A percentile compares a stretch with the other conserved stretches of the same genome.
phyloP scores from a whole-genome alignment of 2,113 vertebrate species.

The Sylvia atricapilla region DNA sequence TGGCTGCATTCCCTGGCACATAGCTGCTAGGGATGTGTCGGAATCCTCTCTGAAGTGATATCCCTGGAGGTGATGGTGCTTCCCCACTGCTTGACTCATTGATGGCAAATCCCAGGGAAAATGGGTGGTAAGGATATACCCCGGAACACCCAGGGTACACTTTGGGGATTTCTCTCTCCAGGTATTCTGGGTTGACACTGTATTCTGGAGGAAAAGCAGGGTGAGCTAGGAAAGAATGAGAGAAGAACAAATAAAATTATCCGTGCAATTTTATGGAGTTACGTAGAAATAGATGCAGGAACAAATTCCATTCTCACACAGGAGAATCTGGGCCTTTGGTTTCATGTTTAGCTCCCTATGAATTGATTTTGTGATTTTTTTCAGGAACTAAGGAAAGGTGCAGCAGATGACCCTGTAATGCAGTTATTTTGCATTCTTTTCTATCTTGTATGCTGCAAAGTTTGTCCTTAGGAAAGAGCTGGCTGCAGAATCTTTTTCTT shows the following conservation, averaged over 20 bases:
- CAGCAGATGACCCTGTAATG: neutral
- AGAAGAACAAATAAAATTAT: neutral
- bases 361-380: neutral
- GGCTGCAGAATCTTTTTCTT: neutral
- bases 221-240: conserved; percentile 24
- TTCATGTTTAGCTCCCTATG: neutral
- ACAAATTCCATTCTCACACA: neutral
- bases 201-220: conserved; percentile 39
- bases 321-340: neutral
- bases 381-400: neutral
- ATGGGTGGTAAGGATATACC: conserved; percentile 62
- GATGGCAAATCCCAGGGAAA: conserved; percentile 65
- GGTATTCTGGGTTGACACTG: conserved; percentile 45
- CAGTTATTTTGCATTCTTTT: neutral
- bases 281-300: neutral
- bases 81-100: conserved; percentile 56
- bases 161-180: conserved; percentile 68
- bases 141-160: conserved; percentile 61
- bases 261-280: neutral
- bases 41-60: conserved; percentile 65
- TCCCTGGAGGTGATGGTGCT: neutral
- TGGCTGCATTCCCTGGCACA: conserved; percentile 34
- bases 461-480: neutral
- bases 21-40: conserved; percentile 44
- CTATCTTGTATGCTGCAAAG: neutral